Base-by-base conservation (phyloP, 2,797 vertebrate genomes). In the Tauraco hartlaubi region DNA sequence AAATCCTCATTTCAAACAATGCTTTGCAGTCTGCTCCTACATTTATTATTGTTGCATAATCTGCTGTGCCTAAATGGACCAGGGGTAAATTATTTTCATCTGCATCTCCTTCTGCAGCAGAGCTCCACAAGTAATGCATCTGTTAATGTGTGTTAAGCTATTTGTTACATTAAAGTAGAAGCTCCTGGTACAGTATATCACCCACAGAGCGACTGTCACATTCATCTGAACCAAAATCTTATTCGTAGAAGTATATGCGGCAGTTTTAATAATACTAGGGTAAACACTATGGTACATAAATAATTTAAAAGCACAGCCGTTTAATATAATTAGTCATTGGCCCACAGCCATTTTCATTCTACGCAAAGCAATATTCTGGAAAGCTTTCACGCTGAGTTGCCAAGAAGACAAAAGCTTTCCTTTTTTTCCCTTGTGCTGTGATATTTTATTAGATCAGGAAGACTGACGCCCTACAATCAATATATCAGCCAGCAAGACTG, bases 401-500 rank as follows among this genome's bases (percentile, higher is more conserved):
- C 90, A 96, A 96, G 93, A 94, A 95, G 92, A 92, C 69, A 88
- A 91, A 97, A 93, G 76, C 83, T 91, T 91, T 54, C 29, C 26
- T 49, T 73, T 77, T 76, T 79, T 58, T 29, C 43, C 58, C 59
- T 74, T 78, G 82, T 92, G 90, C 95, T 88, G 75, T 15, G 39
- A 75, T 96, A 74, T 96, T 97, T 97, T 95, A 97, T 97, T 96
- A 96, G 91, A 95, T 93, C 82, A 91, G 94, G 76, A 95, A 96
- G 96, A 97, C 80, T 81, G 82, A 95, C 55, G 64, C 62, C 84
- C 95, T 95, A 84, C 87, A 97, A 97, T 97, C 96, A 95, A 97
- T 96, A 77, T 61, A 97, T 97, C 95, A 97, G 90, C 63, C 18
- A 64, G 66, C 74, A 97, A 97, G 95, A 94, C 76, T 96, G 96